Conservation (phyloP, 2,888 invertebrate genomes). For the Drosophila multiciliata region DNA sequence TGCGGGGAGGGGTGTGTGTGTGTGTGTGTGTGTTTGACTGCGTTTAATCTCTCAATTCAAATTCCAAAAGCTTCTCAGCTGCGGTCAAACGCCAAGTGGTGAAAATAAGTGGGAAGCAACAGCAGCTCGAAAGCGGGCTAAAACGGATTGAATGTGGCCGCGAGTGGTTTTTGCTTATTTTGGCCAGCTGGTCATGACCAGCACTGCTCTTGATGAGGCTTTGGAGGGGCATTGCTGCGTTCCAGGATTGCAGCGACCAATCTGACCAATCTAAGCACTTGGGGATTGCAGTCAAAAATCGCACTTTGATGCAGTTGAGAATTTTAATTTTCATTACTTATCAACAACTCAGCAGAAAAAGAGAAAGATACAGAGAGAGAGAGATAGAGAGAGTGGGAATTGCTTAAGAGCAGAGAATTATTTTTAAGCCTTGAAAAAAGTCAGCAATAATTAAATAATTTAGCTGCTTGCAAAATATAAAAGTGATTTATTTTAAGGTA, state of each 20-base stretch:
- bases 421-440: background rate
- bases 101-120: conserved; percentile 54
- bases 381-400: background rate
- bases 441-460: background rate
- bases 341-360: background rate
- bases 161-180: conserved; percentile 34
- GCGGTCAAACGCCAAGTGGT: conserved; percentile 45
- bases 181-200: conserved; percentile 35
- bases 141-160: conserved; percentile 2
- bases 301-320: background rate
- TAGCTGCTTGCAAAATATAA: background rate
- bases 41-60: conserved; percentile 77
- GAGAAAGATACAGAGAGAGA: background rate
- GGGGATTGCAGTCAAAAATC: conserved; percentile 24
- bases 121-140: conserved; percentile 22
- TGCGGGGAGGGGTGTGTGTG: background rate
- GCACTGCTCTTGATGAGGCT: background rate
- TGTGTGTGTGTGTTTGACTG: conserved; percentile 18
- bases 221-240: background rate
- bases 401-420: background rate
- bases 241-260: background rate
- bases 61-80: conserved; percentile 49
- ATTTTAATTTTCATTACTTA: background rate
- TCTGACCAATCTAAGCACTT: conserved; percentile 33
- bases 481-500: background rate